These are phyloP conservation scores for Agrochola lota DNA, from an alignment of 2,888 invertebrate species.

Conservation along the genomic window DNA sequence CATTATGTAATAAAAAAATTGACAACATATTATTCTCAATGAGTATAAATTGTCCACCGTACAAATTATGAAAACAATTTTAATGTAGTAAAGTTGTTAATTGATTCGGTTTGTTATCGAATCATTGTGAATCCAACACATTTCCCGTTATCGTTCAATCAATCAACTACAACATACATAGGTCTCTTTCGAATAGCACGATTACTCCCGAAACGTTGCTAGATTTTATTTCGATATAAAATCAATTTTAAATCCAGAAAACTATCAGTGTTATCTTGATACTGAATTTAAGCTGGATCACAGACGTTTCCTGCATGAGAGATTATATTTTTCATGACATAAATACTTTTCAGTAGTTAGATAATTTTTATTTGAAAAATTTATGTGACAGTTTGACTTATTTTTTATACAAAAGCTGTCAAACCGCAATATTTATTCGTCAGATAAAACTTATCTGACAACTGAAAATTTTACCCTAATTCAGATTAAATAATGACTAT, in stretches of 20 bases:
- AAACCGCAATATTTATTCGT: not conserved
- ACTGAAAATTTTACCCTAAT: not conserved
- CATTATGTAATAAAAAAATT: no score
- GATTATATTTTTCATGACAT: not conserved
- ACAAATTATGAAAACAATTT: not conserved
- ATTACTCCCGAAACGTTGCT: slow-evolving; percentile 8
- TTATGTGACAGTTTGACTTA: not conserved
- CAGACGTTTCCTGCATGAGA: not conserved
- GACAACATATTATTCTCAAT: no score
- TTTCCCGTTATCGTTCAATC: slow-evolving; percentile 25
- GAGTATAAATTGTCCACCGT: no score
- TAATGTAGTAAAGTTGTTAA: not conserved
- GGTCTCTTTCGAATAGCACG: not conserved
- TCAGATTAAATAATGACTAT: not conserved
- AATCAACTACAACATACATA: slow-evolving; percentile 30
- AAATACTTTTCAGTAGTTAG: not conserved
- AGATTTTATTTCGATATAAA: slow-evolving; percentile 37
- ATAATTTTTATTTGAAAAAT: not conserved
- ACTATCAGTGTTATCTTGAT: slow-evolving; percentile 19
- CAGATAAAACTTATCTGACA: not conserved
- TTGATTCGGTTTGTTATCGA: not conserved
- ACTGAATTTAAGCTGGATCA: not conserved
- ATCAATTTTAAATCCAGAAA: slow-evolving; percentile 20
- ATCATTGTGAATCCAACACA: not conserved
- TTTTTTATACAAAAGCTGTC: not conserved